Conservation (phyloP, 2,797 vertebrate genomes). For the Schizopygopsis malacanthus region DNA sequence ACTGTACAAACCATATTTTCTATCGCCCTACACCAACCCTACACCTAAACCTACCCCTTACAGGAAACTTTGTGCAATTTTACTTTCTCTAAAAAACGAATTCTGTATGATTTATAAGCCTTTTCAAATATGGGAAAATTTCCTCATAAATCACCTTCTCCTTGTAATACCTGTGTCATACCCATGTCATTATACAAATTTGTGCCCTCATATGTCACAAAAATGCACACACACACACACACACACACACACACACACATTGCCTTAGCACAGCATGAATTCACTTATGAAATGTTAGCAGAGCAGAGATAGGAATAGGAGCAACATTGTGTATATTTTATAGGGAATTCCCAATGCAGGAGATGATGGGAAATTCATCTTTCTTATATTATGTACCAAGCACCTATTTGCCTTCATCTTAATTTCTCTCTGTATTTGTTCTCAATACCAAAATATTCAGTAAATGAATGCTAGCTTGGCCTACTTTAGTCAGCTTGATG, state of each 20-base stretch:
- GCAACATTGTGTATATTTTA: slow-evolving; percentile 39
- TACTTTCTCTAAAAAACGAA: no score
- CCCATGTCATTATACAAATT: no score
- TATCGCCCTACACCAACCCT: no score
- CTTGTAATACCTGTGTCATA: no score
- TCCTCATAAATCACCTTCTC: no score
- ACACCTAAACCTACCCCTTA: no score
- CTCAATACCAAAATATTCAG: not conserved
- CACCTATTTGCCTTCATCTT: not conserved
- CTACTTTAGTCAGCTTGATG: not conserved
- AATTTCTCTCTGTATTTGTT: not conserved
- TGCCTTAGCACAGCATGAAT: not conserved
- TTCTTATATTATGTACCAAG: slow-evolving; percentile 8
- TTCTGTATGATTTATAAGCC: no score
- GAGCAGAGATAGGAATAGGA: slow-evolving; percentile 49
- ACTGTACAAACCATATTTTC: no score
- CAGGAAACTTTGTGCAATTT: no score
- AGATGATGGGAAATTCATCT: slow-evolving; percentile 11
- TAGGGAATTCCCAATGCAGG: slow-evolving; percentile 23
- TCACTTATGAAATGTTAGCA: slow-evolving; percentile 10
- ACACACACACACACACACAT: not conserved
- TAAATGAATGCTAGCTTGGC: not conserved
- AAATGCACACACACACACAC: no score
- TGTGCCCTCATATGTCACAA: no score
- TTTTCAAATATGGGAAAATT: no score